Conservation (phyloP, 2,888 invertebrate genomes). For the Lagria hirta region DNA sequence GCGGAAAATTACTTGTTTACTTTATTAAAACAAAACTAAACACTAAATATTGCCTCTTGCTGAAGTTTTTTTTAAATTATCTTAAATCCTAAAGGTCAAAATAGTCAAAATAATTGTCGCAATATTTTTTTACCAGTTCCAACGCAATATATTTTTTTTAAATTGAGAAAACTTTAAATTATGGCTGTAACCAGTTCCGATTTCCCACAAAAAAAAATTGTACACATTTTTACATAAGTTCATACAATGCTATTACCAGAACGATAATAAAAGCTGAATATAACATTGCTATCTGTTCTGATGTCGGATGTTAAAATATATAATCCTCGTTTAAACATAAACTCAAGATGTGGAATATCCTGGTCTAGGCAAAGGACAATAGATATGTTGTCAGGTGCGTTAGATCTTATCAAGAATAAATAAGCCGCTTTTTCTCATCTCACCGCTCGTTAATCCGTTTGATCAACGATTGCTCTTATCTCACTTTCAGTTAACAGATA, state of each 20-base stretch:
- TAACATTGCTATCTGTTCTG: slow-evolving; percentile 17
- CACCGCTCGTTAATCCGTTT: slow-evolving; percentile 49
- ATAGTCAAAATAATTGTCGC: too few species aligned
- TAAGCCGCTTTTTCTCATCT: slow-evolving; percentile 50
- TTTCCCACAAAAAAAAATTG: slow-evolving; percentile 5
- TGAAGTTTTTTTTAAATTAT: too few species aligned
- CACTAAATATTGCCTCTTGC: too few species aligned
- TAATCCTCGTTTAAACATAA: slow-evolving; percentile 39
- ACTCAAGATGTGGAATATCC: slow-evolving; percentile 31
- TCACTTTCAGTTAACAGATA: slow-evolving; percentile 17
- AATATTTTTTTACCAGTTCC: too few species aligned
- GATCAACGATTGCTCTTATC: slow-evolving; percentile 38
- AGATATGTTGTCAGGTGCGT: slow-evolving; percentile 51
- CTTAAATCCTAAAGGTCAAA: too few species aligned
- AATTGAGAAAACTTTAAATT: too few species aligned
- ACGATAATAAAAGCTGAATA: slow-evolving; percentile 14
- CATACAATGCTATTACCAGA: slow-evolving; percentile 5
- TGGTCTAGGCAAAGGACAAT: slow-evolving; percentile 44
- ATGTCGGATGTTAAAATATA: slow-evolving; percentile 40
- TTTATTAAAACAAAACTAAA: too few species aligned
- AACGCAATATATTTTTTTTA: too few species aligned
- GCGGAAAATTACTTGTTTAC: too few species aligned
- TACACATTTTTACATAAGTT: too few species aligned
- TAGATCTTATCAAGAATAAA: slow-evolving; percentile 48
- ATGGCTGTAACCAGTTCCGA: slow-evolving; percentile 13